Base-by-base conservation (phyloP, 1,140 invertebrate species). In the Lepidotrigona ventralis region DNA sequence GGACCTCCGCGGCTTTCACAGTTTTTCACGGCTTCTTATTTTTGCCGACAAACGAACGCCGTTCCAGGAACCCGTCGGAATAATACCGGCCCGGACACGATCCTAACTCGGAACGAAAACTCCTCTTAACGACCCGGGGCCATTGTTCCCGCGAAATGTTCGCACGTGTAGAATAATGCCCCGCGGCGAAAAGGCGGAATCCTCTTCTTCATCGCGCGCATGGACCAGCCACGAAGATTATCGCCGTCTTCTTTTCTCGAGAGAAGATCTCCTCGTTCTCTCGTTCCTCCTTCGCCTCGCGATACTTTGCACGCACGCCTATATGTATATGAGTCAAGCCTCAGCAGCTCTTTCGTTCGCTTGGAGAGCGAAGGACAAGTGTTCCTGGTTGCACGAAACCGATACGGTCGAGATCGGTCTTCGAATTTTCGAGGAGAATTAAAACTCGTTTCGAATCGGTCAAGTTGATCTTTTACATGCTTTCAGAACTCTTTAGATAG, bases 61-160 rank as follows among this genome's bases (percentile, higher is more conserved):
- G 75, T 85, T 87, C 85, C 76, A 46, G 72, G 89, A 89, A 89
- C 64, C 72, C 81, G 26, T 72, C 64, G 68, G 79, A 76, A 86
- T 76, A 86, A 79, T 81, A 81, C 85, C 33, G 63, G 33, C 23
- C 39, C 71, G 63, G 83, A 85, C 81, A 71, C 60, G 79, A 76
- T 76, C 77, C 69, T 83, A 88, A 86, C 80, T 76, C 78, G 56
- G 74, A 56, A 79, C 80, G 77, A 86, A 90, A 88, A 81, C 66
- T 64, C 70, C 69, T 78, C 71, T 70, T 82, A 83, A 84, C 82
- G 84, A 74, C 80, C 80, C 60, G 79, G 39, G 60, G 29, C 82
- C 88, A 91, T 91, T 90, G 89, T 91, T 85, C 79, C 81, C 73
- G 85, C 81, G 76, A 88, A 90, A 89, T 86, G 83, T 89, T 90